Base-by-base conservation (phyloP, 2,888 invertebrate genomes). In the Boloria selene region DNA sequence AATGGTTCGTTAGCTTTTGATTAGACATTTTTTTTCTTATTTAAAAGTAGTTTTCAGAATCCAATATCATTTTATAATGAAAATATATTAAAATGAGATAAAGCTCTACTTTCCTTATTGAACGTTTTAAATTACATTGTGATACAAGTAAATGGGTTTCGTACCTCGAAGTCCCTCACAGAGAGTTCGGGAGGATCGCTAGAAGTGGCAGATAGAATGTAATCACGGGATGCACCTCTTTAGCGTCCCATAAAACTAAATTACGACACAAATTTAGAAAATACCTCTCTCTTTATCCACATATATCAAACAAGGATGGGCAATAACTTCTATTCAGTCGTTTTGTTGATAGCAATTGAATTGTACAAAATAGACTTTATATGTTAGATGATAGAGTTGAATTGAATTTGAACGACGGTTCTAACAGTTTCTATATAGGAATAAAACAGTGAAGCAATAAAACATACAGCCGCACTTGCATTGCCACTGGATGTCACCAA, bases 381-480 rank as follows among this genome's bases (percentile, higher is more conserved):
- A 0, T 1, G 0, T 22, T 38, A 42, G 16, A 2, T 0, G 0
- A 58, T 61, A 67, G 6, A 49, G 14, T 13, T 45, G 4, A 61
- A 13, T 50, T 53, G 64, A 13, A 52, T 18, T 4, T 55, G 55
- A 50, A 52, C 13, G 2, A 26, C 13, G 44, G 56, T 60, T 22
- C 50, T 51, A 55, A 66, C 67, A 64, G 67, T 64, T 67, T 64
- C 50, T 59, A 58, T 61, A 69, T 68, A 68, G 63, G 61, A 70
- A 70, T 70, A 68, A 72, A 73, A 72, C 74, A 70, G 69, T 65
- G 69, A 70, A 72, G 72, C 73, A 73, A 74, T 74, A 75, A 74
- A 75, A 75, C 72, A 72, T 74, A 73, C 76, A 74, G 74, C 74
- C 73, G 72, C 74, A 75, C 76, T 75, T 72, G 74, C 64, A 67